Evolutionary conservation across 2,888 invertebrate species (phyloP), one percentile per base, ranked within the genome.

Genomic region (Arctia plantaginis): DNA sequence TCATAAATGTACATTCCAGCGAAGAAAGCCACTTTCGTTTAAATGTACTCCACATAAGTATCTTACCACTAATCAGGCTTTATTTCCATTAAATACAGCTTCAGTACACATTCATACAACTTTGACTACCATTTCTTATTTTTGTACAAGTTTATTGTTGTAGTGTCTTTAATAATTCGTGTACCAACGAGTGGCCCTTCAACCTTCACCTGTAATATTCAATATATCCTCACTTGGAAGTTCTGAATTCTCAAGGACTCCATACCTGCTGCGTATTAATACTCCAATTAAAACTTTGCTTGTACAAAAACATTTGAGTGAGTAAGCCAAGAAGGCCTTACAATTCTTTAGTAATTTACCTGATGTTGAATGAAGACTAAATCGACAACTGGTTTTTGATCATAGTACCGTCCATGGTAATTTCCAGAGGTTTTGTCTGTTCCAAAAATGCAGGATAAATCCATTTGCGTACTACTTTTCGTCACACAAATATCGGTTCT

Each of bases 271-370:
- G 82, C 85, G 87, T 88, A 90, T 90, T 93, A 92, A 91, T 90
- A 90, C 87, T 86, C 91, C 87, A 90, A 90, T 90, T 90, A 90
- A 87, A 90, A 90, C 82, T 90, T 90, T 86, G 82, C 83, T 86
- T 84, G 86, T 82, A 81, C 82, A 86, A 87, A 83, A 85, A 83
- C 82, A 76, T 80, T 80, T 66, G 30, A 62, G 44, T 18, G 30
- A 30, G 67, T 69, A 23, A 33, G 35, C 74, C 44, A 75, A 74
- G 77, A 74, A 72, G 51, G 74, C 71, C 74, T 76, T 76, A 77
- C 51, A 65, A 20, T 55, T 39, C 51, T 69, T 74, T 76, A 69
- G 73, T 74, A 76, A 80, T 71, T 67, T 65, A 69, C 65, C 64
- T 65, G 30, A 35, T 66, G 44, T 27, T 47, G 47, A 23, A 68